Percentiles rank a stretch among this genome's conserved stretches.
Conservation (phyloP, 1,140 invertebrate genomes). For the Globodera ellingtonae region DNA sequence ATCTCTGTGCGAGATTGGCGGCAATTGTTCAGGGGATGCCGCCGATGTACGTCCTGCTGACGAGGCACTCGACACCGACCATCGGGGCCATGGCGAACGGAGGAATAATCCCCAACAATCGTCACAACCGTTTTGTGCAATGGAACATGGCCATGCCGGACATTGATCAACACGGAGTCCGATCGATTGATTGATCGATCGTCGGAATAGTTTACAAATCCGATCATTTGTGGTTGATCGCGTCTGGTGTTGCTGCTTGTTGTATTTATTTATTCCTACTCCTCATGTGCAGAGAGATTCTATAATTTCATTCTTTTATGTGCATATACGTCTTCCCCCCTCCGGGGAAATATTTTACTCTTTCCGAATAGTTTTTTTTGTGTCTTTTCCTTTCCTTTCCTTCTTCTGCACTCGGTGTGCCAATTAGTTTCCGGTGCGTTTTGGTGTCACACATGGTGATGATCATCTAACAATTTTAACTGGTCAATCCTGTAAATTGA, state of each 20-base stretch:
- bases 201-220: too few relatives aligned
- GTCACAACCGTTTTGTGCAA: not conserved
- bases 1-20: not conserved
- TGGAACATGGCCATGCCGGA: not conserved
- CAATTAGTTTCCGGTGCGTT: too few relatives aligned
- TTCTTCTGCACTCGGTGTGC: too few relatives aligned
- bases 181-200: not conserved
- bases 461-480: too few relatives aligned
- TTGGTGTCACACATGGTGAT: too few relatives aligned
- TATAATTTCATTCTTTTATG: not conserved
- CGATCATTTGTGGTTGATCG: too few relatives aligned
- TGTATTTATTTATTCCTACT: not conserved
- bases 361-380: too few relatives aligned
- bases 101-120: not conserved
- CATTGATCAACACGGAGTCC: not conserved
- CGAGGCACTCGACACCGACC: not conserved
- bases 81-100: not conserved
- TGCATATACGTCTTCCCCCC: too few relatives aligned
- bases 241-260: too few relatives aligned
- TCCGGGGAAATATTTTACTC: too few relatives aligned
- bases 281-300: not conserved
- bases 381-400: too few relatives aligned
- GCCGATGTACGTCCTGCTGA: not conserved
- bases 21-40: not conserved
- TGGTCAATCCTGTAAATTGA: too few relatives aligned